A percentile compares a stretch with the other conserved stretches of the same genome.
Conservation (phyloP, 2,113 vertebrate species). For the Varanus salvator region DNA sequence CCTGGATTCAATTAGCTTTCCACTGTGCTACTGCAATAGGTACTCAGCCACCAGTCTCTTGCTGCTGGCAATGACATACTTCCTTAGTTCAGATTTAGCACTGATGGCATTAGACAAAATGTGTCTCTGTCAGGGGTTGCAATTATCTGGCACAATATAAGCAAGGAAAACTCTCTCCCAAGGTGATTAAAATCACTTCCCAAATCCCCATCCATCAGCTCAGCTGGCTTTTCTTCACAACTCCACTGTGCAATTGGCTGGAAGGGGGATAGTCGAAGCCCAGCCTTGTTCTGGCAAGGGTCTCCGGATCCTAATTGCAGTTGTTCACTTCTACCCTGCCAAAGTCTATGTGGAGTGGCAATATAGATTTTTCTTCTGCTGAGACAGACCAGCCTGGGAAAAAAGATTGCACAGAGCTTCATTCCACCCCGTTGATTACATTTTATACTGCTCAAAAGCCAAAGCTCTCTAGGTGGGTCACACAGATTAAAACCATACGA, state of each 20-base stretch:
- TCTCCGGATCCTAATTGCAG: background rate
- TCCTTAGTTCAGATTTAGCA: constrained; percentile 16
- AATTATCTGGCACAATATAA: constrained; percentile 32
- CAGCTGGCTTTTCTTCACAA: background rate
- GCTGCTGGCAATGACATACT: constrained; percentile 34
- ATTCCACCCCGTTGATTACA: too few relatives aligned
- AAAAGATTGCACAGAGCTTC: background rate
- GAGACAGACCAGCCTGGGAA: background rate
- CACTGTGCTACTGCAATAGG: constrained; percentile 2
- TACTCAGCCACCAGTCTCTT: background rate
- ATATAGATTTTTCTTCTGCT: background rate
- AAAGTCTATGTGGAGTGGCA: background rate
- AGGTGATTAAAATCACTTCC: constrained; percentile 16
- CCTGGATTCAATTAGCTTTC: constrained; percentile 25
- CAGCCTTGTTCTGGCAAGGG: background rate
- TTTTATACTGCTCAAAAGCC: too few relatives aligned
- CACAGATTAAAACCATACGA: too few relatives aligned
- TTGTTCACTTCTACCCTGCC: background rate
- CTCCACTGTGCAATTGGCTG: background rate
- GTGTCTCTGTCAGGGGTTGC: background rate
- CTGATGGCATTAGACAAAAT: constrained; percentile 20
- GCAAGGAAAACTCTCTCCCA: background rate
- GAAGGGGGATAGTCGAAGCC: background rate
- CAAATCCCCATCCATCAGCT: background rate
- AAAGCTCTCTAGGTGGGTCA: too few relatives aligned